Conservation (phyloP, 2,113 vertebrate species). For the Pomatorhinus ruficollis region DNA sequence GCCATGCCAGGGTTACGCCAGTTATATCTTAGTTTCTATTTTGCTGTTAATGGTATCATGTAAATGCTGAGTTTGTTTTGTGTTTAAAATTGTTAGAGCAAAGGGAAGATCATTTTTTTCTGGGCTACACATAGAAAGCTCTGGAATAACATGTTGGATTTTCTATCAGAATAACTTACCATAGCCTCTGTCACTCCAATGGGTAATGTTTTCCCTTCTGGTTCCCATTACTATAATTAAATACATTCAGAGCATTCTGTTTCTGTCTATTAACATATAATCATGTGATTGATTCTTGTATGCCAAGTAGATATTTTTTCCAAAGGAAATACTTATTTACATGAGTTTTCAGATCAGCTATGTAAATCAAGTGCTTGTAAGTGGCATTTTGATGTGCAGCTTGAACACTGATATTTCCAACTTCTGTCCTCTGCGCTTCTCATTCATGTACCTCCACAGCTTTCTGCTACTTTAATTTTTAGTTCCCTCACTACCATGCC, state of each 20-base stretch:
- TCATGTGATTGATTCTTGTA: background rate
- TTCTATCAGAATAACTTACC: background rate
- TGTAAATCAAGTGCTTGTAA: background rate
- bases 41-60: background rate
- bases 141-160: background rate
- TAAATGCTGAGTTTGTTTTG: background rate
- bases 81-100: background rate
- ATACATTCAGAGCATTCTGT: constrained; percentile 5
- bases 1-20: background rate
- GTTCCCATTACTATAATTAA: constrained; percentile 17
- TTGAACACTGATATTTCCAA: background rate
- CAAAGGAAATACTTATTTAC: background rate
- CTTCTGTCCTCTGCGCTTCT: background rate
- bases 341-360: background rate
- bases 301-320: constrained; percentile 3
- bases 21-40: background rate
- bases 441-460: background rate
- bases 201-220: constrained; percentile 9
- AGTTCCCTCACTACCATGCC: background rate
- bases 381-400: background rate
- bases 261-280: constrained; percentile 20
- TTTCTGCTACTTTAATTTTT: background rate
- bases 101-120: background rate
- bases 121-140: background rate
- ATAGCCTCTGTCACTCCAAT: background rate